Base-by-base conservation (phyloP, 2,888 invertebrate species). In the Agelastica alni region DNA sequence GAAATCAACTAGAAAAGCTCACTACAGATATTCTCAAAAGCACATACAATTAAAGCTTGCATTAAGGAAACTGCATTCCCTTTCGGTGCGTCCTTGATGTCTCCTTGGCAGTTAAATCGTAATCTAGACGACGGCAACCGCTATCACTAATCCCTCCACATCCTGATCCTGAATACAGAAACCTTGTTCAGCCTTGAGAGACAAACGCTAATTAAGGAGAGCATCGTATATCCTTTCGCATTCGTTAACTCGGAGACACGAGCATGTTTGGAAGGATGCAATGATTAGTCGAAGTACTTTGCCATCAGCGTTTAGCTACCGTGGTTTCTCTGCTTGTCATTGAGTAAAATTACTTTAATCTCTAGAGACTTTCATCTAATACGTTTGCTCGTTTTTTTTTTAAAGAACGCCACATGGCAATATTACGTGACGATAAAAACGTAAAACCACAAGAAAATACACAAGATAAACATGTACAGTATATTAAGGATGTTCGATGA, bases 111-210 rank as follows among this genome's bases (percentile, higher is more conserved):
- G 44, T 44, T 44, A 22, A 5, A 22, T 30, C 30, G 37, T 48
- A 48, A 48, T 48, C 48, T 16, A 18, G 39, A 48, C 39, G 37
- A 39, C 17, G 20, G 20, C 17, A 39, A 20, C 32, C 28, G 18
- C 13, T 48, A 20, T 17, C 10, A 10, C 3, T 39, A 48, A 48
- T 48, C 48, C 39, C 39, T 18, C 37, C 20, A 39, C 12, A 20
- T 37, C 39, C 37, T 18, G 6, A 39, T 48, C 39, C 39, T 18
- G 48, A 39, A 48, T 48, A 18, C 39, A 30, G 30, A 14, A 26
- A 37, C 39, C 39, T 48, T 39, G 28, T 12, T 48, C 14, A 14
- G 48, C 31, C 39, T 39, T 12, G 4, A 2, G 10, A 39, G 37
- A 39, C 37, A 39, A 18, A 39, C 10, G 4, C 17, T 20, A 39